Base-by-base conservation (phyloP, 2,113 vertebrate species). In the Lutjanus erythropterus region DNA sequence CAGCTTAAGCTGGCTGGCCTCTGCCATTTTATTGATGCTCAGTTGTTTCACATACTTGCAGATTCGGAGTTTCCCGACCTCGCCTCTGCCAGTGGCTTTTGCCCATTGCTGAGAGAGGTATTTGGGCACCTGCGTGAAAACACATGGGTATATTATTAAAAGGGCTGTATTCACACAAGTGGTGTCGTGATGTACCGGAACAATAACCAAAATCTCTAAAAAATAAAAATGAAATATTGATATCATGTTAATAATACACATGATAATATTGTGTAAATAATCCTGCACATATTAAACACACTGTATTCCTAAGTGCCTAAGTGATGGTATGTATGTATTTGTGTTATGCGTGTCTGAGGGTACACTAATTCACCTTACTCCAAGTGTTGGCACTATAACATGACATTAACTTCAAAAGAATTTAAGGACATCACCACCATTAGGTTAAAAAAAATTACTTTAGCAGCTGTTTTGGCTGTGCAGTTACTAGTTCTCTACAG, bases 31-130 rank as follows among this genome's bases (percentile, higher is more conserved):
- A n/a, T 2, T 39, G 31, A 46, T 11, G n/a, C n/a, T 44, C 7
- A 18, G 15, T 35, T 52, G 42, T 41, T 71, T 58, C 14, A 93
- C 98, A 93, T 97, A 99, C 98, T 99, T 99, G 91, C 92, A 92
- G 88, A 99, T 99, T 78, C 96, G 88, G 35, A 99, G 94, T 83
- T 97, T 99, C 52, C 98, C 98, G 15, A 99, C 98, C 90, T 99
- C 98, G 19, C 98, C 98, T 92, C 96, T 96, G 91, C 97, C 98
- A 23, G 96, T 89, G 16, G 98, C 97, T 94, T 99, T 99, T 75
- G 92, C 90, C 98, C 98, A 99, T 52, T 99, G 98, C 29, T 98
- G 97, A 65, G 98, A 96, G 55, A 96, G 90, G 62, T 96, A 96
- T 78, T 95, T 96, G 6, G 95, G 95, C 1, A 95, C 95, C 95